phyloP scores from a whole-genome alignment of 2,797 vertebrate genomes.

The Peromyscus nudipes region DNA sequence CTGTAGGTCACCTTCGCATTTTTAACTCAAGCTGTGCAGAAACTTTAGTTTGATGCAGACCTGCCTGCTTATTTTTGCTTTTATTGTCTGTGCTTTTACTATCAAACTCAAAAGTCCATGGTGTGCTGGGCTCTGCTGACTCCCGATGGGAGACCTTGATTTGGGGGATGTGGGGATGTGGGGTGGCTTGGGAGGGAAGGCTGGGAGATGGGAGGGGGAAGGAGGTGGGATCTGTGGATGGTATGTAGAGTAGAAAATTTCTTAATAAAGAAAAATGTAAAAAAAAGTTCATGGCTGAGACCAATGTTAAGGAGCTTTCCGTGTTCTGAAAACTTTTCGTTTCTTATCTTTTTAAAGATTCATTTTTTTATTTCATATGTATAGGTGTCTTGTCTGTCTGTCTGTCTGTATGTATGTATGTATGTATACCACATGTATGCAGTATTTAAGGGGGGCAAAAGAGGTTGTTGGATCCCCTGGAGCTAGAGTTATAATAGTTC shows the following conservation, averaged over 20 bases:
- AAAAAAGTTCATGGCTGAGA: not conserved
- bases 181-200: too few relatives aligned
- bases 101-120: not conserved
- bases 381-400: not conserved
- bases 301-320: not conserved
- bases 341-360: not conserved
- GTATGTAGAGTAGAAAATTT: too few relatives aligned
- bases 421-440: not conserved
- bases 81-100: not conserved
- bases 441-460: not conserved
- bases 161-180: too few relatives aligned
- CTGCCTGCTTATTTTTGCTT: not conserved
- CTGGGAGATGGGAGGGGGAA: too few relatives aligned
- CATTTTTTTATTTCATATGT: not conserved
- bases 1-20: not conserved
- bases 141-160: too few relatives aligned
- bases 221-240: too few relatives aligned
- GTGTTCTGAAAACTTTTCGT: not conserved
- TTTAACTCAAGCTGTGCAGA: not conserved
- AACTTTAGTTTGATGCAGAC: not conserved
- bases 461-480: not conserved
- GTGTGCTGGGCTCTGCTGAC: too few relatives aligned
- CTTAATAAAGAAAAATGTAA: too few relatives aligned
- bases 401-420: not conserved
- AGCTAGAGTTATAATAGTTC: not conserved